Evolutionary conservation across 2,888 invertebrate genomes (phyloP).

Genomic region (Machimus atricapillus): DNA sequence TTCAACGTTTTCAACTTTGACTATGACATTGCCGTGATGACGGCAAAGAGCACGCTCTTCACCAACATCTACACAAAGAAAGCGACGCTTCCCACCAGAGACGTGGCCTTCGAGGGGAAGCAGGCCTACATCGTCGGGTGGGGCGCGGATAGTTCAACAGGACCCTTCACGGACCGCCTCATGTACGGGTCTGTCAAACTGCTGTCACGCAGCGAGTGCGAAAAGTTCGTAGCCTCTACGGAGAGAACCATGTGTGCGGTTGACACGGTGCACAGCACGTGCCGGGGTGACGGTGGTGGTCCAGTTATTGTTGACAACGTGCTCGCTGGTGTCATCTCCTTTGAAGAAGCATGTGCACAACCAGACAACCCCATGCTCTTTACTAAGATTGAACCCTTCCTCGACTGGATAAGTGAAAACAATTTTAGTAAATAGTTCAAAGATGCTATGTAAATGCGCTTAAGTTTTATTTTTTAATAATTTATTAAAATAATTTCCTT

Average conservation of each 20-base stretch:
- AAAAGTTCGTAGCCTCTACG: background rate
- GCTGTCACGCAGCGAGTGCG: background rate
- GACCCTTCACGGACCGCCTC: background rate
- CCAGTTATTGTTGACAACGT: background rate
- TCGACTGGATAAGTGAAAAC: background rate
- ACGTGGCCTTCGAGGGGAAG: background rate
- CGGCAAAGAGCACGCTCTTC: background rate
- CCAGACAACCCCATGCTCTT: background rate
- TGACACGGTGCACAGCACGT: background rate
- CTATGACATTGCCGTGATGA: background rate
- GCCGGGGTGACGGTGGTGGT: background rate
- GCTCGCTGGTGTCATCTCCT: background rate
- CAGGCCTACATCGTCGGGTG: background rate
- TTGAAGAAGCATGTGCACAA: background rate
- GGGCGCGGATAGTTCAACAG: background rate
- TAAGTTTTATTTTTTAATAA: background rate
- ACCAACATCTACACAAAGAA: background rate
- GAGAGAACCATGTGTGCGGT: background rate
- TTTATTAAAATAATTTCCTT: background rate
- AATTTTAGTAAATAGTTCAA: background rate
- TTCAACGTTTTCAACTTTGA: background rate
- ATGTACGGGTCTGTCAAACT: background rate
- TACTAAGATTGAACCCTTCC: background rate
- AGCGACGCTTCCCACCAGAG: background rate
- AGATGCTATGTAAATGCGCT: background rate